Conservation (phyloP, 2,797 vertebrate genomes). For the Prionace glauca region DNA sequence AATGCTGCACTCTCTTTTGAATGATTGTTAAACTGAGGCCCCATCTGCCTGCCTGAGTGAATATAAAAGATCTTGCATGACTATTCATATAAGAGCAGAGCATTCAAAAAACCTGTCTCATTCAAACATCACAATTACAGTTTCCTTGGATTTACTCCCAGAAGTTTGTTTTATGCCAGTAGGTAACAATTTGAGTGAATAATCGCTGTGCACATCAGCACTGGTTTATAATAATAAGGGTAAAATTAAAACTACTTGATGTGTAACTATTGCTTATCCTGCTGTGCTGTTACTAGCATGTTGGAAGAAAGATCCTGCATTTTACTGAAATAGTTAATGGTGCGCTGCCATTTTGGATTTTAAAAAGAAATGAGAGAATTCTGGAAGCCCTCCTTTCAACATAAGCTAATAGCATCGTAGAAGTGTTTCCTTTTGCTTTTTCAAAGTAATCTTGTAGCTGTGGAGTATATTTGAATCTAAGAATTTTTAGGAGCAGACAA, state of each 20-base stretch:
- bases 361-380: not conserved
- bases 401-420: not conserved
- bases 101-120: not conserved
- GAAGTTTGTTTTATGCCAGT: not conserved
- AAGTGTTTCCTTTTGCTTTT: not conserved
- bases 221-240: not conserved
- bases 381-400: not conserved
- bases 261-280: too few species aligned
- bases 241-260: not conserved
- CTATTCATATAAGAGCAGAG: too few species aligned
- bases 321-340: not conserved
- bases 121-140: not conserved
- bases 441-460: not conserved
- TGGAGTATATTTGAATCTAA: not conserved
- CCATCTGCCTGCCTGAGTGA: too few species aligned
- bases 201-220: not conserved
- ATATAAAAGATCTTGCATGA: too few species aligned
- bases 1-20: not conserved
- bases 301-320: not conserved
- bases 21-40: too few species aligned
- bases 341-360: too few species aligned
- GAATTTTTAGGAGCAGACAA: not conserved
- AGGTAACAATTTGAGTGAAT: not conserved
- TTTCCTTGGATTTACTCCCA: not conserved
- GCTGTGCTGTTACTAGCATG: not conserved